phyloP scores from a whole-genome alignment of 2,888 invertebrate species.

The Pyrocoelia pectoralis region DNA sequence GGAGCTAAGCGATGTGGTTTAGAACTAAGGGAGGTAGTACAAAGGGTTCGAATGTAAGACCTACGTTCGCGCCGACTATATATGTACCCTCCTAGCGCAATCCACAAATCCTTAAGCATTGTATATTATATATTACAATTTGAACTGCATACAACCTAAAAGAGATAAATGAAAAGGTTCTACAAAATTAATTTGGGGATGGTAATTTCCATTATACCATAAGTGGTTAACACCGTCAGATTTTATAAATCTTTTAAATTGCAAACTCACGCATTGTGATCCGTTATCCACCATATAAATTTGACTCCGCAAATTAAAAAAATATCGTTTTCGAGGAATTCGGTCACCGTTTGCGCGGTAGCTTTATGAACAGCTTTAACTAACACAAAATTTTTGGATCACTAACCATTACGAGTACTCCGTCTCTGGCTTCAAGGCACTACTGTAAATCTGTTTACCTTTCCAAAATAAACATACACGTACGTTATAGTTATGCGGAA shows the following conservation, averaged over 20 bases:
- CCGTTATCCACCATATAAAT: constrained; percentile 18
- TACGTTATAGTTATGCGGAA: no score
- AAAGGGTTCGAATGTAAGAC: not conserved
- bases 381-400: not conserved
- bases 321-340: not conserved
- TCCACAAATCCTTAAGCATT: no score
- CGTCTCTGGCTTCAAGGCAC: no score
- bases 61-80: no score
- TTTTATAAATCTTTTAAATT: constrained; percentile 10
- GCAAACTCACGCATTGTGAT: constrained; percentile 9
- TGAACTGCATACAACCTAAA: no score
- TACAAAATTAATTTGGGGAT: constrained; percentile 34
- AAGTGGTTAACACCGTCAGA: constrained; percentile 22
- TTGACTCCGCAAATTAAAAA: constrained; percentile 9
- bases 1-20: not conserved
- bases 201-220: constrained; percentile 24
- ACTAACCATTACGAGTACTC: no score
- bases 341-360: not conserved
- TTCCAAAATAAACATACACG: no score
- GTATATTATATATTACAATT: no score
- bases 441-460: no score
- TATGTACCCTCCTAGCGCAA: no score
- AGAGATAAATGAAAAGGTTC: no score
- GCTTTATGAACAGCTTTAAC: not conserved
- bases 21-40: not conserved